phyloP scores from a whole-genome alignment of 2,888 invertebrate species.

The Heliconius sara region DNA sequence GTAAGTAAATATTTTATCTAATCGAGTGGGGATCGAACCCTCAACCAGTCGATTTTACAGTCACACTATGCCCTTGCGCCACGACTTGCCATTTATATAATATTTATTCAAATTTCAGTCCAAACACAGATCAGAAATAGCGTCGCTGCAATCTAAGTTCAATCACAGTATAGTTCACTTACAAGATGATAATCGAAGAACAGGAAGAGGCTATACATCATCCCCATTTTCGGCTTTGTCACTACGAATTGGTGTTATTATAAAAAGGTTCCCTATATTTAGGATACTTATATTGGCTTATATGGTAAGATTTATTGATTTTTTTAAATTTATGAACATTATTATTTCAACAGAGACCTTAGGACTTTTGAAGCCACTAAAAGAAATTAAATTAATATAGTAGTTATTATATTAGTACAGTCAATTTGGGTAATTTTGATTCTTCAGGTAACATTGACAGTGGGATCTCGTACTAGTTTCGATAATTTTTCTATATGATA shows the following conservation, averaged over 20 bases:
- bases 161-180: constrained; percentile 69
- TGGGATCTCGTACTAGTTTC: no score
- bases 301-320: constrained; percentile 84
- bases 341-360: no score
- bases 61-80: no score
- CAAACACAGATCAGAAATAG: constrained; percentile 59
- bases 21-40: no score
- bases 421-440: no score
- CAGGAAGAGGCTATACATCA: constrained; percentile 41
- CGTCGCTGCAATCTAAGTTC: constrained; percentile 52
- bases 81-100: neutral
- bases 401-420: no score
- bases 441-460: no score
- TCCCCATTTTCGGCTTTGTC: constrained; percentile 81
- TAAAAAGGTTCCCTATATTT: constrained; percentile 91
- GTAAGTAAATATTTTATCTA: no score
- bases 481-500: no score
- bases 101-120: constrained; percentile 41
- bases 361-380: no score
- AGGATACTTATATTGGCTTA: constrained; percentile 93
- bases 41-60: no score
- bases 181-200: constrained; percentile 58
- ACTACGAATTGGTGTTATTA: constrained; percentile 89
- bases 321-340: neutral
- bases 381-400: no score